Evolutionary conservation across 2,797 vertebrate species (phyloP), one percentile per base, ranked within the genome.

Genomic region (Acanthurus tractus): DNA sequence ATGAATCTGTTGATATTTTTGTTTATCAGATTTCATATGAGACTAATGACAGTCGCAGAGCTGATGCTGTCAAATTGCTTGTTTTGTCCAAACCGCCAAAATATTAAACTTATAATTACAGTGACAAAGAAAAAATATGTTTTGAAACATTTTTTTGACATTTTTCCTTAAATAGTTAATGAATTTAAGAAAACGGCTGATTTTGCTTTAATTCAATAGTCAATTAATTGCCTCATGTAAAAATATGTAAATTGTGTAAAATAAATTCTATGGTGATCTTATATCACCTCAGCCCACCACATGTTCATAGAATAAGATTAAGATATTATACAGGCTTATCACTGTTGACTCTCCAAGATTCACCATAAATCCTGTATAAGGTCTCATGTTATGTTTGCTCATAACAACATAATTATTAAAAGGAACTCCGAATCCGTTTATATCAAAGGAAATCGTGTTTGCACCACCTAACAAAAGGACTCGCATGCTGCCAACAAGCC

Each of bases 381-480:
- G 25, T 25, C 25, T 25, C 25, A 5, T 45, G 13, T 15, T 23
- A 13, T 48, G 23, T 53, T 63, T 53, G 14, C n/a, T 40, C 18
- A 42, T 20, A 40, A 23, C 25, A 57, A 14, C 6, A 38, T 52
- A 17, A 50, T 23, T 1, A 4, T 57, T 66, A 14, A 53, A 57
- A 1, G 29, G 38, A 48, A 61, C 23, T 65, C 23, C 15, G 55
- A 54, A 12, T 57, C 13, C 5, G 17, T 50, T 64, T 7, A 34
- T 11, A 48, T 18, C 25, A 3, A 77, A 46, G 50, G 9, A 44
- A 42, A 61, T 62, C 20, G 4, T 40, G 40, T 12, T 23, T 49
- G 61, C 46, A 61, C 17, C 54, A 20, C 55, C 23, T 61, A 50
- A 68, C 71, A 71, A 52, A 62, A 62, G 53, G 53, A 52, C 62